A percentile compares a stretch with the other conserved stretches of the same genome.
phyloP scores from a whole-genome alignment of 1,140 invertebrate genomes.

The Drosophila eugracilis region DNA sequence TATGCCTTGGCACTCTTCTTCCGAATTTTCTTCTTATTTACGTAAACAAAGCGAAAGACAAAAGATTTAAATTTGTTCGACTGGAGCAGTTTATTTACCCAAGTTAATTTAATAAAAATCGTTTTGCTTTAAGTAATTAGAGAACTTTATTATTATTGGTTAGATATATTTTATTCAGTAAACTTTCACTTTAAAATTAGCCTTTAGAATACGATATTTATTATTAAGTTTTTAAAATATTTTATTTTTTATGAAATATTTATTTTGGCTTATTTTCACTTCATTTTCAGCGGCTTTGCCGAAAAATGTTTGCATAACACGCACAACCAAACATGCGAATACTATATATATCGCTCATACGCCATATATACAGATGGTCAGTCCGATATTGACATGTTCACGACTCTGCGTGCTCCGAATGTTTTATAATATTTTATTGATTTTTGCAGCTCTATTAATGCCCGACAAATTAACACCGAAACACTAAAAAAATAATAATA shows the following conservation, averaged over 20 bases:
- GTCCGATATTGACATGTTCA: slow-evolving; percentile 16
- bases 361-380: slow-evolving; percentile 2
- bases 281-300: slow-evolving; percentile 32
- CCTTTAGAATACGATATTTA: background rate
- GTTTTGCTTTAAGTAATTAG: no score
- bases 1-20: slow-evolving; percentile 1
- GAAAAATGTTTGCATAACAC: slow-evolving; percentile 75
- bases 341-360: slow-evolving; percentile 6
- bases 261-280: background rate
- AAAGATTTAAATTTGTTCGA: background rate
- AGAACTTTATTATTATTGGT: background rate
- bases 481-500: slow-evolving; percentile 32
- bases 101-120: background rate
- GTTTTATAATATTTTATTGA: slow-evolving; percentile 50
- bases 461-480: slow-evolving; percentile 43
- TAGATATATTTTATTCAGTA: background rate
- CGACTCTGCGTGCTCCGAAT: slow-evolving; percentile 7
- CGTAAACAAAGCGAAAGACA: slow-evolving; percentile 14
- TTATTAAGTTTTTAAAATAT: background rate
- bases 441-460: slow-evolving; percentile 17
- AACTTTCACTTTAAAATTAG: background rate
- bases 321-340: slow-evolving; percentile 59
- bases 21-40: slow-evolving; percentile 9
- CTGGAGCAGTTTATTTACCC: slow-evolving; percentile 1
- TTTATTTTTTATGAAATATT: slow-evolving; percentile 4